Evolutionary conservation across 2,888 invertebrate genomes (phyloP), one percentile per base, ranked within the genome.

Genomic region (Poecilus cupreus): DNA sequence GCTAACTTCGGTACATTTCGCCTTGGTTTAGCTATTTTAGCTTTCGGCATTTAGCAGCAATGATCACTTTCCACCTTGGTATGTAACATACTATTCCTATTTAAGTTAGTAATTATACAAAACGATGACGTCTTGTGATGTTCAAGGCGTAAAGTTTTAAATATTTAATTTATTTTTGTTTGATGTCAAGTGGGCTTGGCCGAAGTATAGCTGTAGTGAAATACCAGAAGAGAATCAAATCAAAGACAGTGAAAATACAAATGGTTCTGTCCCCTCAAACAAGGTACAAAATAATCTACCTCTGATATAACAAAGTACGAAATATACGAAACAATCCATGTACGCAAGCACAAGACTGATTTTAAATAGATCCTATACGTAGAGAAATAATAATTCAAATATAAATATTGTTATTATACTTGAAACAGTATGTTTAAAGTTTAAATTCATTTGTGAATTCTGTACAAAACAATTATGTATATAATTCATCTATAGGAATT

Each of bases 311-410:
- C 70, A 80, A 54, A 80, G 80, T 80, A 80, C 80, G 80, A 80
- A 80, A 80, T 72, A 80, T 80, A 80, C 72, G 72, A 80, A 26
- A 80, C 72, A 80, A 80, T 75, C 81, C 81, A 74, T 54, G 26
- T 83, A 82, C 85, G 86, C 86, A 87, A 88, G 86, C 81, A 89
- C 87, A 89, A 89, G 89, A 89, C 89, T 89, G 89, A 89, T 89
- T 89, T 89, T 89, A 86, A 88, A 88, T 88, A 89, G 88, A 87
- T 87, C 86, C 86, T 87, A 87, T 83, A 80, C 51, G 26, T 81
- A 81, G 83, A 76, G 82, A 78, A 82, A 82, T 83, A 82, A 82
- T 83, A 82, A 84, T 82, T 83, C 82, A 83, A 82, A 82, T 82
- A 80, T 82, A 80, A 80, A 81, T 81, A 74, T 82, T 84, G 84